phyloP scores from a whole-genome alignment of 2,113 vertebrate species.

The Pygoscelis adeliae region DNA sequence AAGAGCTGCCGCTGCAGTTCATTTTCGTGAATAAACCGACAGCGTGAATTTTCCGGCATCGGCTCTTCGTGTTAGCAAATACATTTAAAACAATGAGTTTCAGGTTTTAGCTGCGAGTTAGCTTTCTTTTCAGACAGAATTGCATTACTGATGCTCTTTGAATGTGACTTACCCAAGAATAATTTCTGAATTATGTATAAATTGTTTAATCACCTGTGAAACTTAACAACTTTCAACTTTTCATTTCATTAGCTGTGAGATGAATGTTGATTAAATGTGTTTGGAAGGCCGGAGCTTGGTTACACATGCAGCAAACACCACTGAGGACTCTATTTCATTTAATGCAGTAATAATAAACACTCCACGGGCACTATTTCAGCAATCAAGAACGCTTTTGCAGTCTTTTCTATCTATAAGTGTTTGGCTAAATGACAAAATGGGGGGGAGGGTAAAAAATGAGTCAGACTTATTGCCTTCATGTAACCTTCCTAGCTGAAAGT shows the following conservation, averaged over 20 bases:
- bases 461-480: constrained; percentile 42
- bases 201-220: constrained; percentile 62
- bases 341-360: constrained; percentile 65
- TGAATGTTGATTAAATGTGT: constrained; percentile 45
- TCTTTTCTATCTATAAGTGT: constrained; percentile 29
- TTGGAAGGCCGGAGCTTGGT: constrained; percentile 32
- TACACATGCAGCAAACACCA: neutral
- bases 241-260: constrained; percentile 39
- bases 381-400: constrained; percentile 32
- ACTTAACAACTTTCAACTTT: constrained; percentile 40
- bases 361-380: constrained; percentile 52
- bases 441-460: constrained; percentile 8
- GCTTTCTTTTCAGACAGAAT: neutral
- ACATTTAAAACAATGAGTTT: neutral
- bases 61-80: neutral
- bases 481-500: constrained; percentile 36
- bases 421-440: constrained; percentile 42
- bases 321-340: constrained; percentile 25
- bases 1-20: neutral
- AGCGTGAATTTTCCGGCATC: accelerated
- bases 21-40: neutral
- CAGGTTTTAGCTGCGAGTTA: neutral
- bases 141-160: neutral
- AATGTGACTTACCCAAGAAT: constrained; percentile 21
- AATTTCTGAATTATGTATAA: constrained; percentile 46